Base-by-base conservation (phyloP, 35 echinoderm and acorn worm genomes). In the Heliocidaris tuberculata region DNA sequence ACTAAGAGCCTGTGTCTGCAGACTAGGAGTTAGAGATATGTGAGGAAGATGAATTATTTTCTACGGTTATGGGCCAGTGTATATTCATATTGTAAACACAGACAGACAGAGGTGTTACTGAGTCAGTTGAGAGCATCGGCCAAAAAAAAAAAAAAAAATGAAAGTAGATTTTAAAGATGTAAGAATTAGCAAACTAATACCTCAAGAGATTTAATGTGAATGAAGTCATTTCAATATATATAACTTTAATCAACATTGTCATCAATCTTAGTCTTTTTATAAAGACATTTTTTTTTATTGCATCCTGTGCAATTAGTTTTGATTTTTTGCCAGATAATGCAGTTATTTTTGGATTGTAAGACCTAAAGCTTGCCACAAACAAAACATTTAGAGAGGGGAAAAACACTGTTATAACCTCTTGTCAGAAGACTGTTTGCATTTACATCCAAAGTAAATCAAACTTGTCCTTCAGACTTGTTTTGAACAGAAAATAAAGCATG, bases 1-100 rank as follows among this genome's bases (percentile, higher is more conserved):
- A n/a, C 65, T 27, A 78, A 78, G 7, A 27, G 65, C 65, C 65
- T 78, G 65, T 78, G 19, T 24, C 27, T 78, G 65, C 17, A 78
- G 65, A 78, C 65, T 78, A 78, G 65, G 27, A 24, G 65, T n/a
- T 78, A 19, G 65, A 27, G 65, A 21, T 8, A 24, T 19, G 65
- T n/a, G 65, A 78, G 65, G 65, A n/a, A 78, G 65, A 78, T n/a
- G 65, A 78, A 78, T 78, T 27, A 78, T 78, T n/a, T 78, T 78
- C 19, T 24, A 78, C 65, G 21, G 65, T 78, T 78, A 24, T 78
- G 65, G 21, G 65, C 21, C 65, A 78, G 65, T 78, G 65, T 78
- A 78, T 78, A 78, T 78, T 78, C 65, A 78, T 27, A 78, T 78
- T 9, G 65, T 78, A 78, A 78, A 78, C 65, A 78, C 65, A 78